These are phyloP conservation scores for Caretta caretta DNA, from an alignment of 2,113 vertebrate genomes.

Conservation along the genomic window DNA sequence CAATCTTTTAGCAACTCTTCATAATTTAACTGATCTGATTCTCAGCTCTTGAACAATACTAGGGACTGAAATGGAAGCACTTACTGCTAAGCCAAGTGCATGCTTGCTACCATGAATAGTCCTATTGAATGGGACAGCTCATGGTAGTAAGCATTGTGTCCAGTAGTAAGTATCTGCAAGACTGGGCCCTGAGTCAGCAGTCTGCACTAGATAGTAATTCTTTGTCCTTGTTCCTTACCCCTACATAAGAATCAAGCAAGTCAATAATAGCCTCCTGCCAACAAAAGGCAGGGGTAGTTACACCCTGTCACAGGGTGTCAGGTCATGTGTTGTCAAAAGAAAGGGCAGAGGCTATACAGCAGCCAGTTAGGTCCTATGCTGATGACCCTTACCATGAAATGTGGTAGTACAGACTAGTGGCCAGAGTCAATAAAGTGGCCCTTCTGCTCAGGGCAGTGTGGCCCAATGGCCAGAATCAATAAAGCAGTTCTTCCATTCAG, in stretches of 20 bases:
- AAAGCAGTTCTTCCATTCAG: too few species aligned
- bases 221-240: not conserved
- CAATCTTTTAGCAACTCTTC: not conserved
- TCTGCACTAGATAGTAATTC: not conserved
- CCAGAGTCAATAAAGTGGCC: too few species aligned
- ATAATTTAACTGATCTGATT: not conserved
- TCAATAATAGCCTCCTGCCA: not conserved
- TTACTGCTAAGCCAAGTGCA: not conserved
- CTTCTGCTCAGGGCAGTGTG: too few species aligned
- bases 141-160: rapidly evolving
- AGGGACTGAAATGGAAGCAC: not conserved
- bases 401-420: too few species aligned
- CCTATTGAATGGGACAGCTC: not conserved
- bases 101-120: not conserved
- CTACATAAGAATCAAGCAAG: rapidly evolving
- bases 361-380: too few species aligned
- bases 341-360: too few species aligned
- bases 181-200: not conserved
- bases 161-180: not conserved
- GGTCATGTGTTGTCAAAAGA: too few species aligned
- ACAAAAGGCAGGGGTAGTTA: too few species aligned
- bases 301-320: too few species aligned
- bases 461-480: too few species aligned
- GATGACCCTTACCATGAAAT: too few species aligned
- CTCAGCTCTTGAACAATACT: not conserved